A percentile compares a stretch with the other conserved stretches of the same genome.
Conservation (phyloP, 2,888 invertebrate species). For the Cataglyphis livida region DNA sequence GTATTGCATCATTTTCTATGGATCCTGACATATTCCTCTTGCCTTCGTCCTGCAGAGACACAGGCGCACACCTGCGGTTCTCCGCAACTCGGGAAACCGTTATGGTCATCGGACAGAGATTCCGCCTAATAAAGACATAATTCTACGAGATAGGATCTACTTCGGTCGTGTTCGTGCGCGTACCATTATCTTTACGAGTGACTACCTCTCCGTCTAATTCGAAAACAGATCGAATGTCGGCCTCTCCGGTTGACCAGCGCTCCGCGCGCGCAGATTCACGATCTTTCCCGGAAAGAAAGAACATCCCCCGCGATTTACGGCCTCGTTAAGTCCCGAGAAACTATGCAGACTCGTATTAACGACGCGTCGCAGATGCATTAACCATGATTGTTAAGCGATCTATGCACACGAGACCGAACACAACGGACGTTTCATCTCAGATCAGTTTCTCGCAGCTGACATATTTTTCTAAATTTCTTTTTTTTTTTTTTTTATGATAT, state of each 20-base stretch:
- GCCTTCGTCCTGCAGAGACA: slow-evolving; percentile 50
- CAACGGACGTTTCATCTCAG: slow-evolving; percentile 26
- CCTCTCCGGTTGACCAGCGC: slow-evolving; percentile 30
- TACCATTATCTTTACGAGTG: slow-evolving; percentile 76
- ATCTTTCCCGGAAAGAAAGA: slow-evolving; percentile 65
- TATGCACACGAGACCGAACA: slow-evolving; percentile 1
- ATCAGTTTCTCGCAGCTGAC: slow-evolving; percentile 10
- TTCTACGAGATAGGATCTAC: slow-evolving; percentile 81
- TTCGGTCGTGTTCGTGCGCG: slow-evolving; percentile 66
- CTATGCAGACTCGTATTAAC: slow-evolving; percentile 41
- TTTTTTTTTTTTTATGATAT: background rate
- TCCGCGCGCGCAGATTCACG: slow-evolving; percentile 58
- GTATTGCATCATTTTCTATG: slow-evolving; percentile 13
- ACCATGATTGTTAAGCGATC: slow-evolving; percentile 45
- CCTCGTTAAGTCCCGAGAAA: slow-evolving; percentile 65
- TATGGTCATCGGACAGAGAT: slow-evolving; percentile 80
- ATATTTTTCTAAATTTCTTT: background rate
- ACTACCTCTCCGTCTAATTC: slow-evolving; percentile 69
- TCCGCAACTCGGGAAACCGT: slow-evolving; percentile 74
- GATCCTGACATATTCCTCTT: slow-evolving; percentile 12
- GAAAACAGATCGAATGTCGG: slow-evolving; percentile 77
- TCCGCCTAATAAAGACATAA: slow-evolving; percentile 83
- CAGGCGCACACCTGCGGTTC: slow-evolving; percentile 75
- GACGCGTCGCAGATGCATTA: slow-evolving; percentile 50
- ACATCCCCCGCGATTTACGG: slow-evolving; percentile 67